These are phyloP conservation scores for Anastrepha ludens DNA, from an alignment of 1,140 invertebrate genomes.

Conservation along the genomic window DNA sequence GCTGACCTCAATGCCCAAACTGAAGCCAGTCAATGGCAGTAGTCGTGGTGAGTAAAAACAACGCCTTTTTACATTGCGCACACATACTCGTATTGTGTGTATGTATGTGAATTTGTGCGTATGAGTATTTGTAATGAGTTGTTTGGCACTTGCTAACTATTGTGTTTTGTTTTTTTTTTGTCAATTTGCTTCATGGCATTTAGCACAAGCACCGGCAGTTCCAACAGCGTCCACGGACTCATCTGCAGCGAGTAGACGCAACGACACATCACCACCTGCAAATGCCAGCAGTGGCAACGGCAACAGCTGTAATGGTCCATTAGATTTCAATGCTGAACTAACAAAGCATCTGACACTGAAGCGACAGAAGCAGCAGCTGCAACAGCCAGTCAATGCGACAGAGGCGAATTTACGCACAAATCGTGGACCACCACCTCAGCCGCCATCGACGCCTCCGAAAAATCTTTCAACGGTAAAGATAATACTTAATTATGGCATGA, in stretches of 20 bases:
- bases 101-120: not conserved
- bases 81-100: not conserved
- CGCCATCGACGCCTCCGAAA: constrained; percentile 65
- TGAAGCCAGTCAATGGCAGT: constrained; percentile 83
- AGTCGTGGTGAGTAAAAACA: constrained; percentile 68
- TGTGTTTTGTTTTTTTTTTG: constrained; percentile 46
- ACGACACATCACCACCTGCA: constrained; percentile 64
- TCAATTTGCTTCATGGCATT: not conserved
- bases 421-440: constrained; percentile 73
- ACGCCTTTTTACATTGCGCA: not conserved
- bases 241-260: constrained; percentile 60
- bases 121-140: not conserved
- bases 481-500: constrained; percentile 4
- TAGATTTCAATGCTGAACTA: constrained; percentile 72
- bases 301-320: constrained; percentile 65
- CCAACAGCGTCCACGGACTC: constrained; percentile 12
- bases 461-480: constrained; percentile 58
- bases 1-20: constrained; percentile 85
- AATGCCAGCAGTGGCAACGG: not conserved
- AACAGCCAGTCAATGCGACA: constrained; percentile 71
- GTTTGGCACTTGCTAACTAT: not conserved
- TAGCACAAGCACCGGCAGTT: constrained; percentile 49
- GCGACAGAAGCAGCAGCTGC: constrained; percentile 70
- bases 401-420: constrained; percentile 73
- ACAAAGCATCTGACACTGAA: constrained; percentile 73